A percentile compares a stretch with the other conserved stretches of the same genome.
Conservation (phyloP, 1,140 invertebrate genomes). For the Mya arenaria region DNA sequence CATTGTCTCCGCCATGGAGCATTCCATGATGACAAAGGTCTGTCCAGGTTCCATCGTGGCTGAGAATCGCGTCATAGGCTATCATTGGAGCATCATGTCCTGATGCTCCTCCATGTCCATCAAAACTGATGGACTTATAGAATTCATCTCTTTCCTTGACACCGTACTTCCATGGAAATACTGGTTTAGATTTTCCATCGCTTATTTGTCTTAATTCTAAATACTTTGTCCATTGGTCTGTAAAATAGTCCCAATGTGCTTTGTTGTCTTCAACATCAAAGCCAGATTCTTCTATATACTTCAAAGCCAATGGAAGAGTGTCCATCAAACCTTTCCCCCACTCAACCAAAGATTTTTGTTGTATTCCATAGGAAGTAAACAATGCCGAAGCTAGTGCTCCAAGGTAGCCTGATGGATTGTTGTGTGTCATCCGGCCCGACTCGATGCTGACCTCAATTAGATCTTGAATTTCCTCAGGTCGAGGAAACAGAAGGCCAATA, state of each 20-base stretch:
- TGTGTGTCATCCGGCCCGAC: slow-evolving; percentile 78
- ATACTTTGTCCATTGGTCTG: slow-evolving; percentile 74
- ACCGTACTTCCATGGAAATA: slow-evolving; percentile 72
- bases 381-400: slow-evolving; percentile 77
- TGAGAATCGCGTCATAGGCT: slow-evolving; percentile 79
- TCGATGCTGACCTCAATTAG: slow-evolving; percentile 77
- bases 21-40: slow-evolving; percentile 75
- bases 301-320: slow-evolving; percentile 40
- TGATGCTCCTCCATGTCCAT: slow-evolving; percentile 77
- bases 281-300: slow-evolving; percentile 43
- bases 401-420: slow-evolving; percentile 79
- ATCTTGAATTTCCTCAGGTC: slow-evolving; percentile 68
- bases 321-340: slow-evolving; percentile 75
- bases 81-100: slow-evolving; percentile 80
- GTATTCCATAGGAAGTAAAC: slow-evolving; percentile 77
- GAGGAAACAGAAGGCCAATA: slow-evolving; percentile 77
- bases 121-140: slow-evolving; percentile 73
- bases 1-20: slow-evolving; percentile 79
- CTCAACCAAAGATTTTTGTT: slow-evolving; percentile 65
- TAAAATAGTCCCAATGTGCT: slow-evolving; percentile 73
- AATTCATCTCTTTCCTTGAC: slow-evolving; percentile 76
- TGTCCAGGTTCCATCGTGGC: slow-evolving; percentile 68
- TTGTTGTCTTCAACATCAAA: slow-evolving; percentile 74
- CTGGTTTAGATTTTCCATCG: slow-evolving; percentile 65
- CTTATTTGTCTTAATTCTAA: slow-evolving; percentile 65